Evolutionary conservation across 2,888 invertebrate genomes (phyloP).

Genomic region (Thyatira batis): DNA sequence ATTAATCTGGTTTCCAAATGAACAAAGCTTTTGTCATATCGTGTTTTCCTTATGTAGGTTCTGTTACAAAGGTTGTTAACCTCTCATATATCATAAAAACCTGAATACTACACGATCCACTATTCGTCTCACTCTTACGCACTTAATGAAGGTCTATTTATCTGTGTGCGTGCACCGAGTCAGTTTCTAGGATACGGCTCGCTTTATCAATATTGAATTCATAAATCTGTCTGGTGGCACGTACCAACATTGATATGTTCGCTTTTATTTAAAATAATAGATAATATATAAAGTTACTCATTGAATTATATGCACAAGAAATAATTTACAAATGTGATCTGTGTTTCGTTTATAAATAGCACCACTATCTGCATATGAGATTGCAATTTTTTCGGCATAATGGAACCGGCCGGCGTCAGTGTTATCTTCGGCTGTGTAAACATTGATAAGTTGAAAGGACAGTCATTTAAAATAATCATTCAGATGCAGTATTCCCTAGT

Average conservation of each 20-base stretch:
- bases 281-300: neutral
- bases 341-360: neutral
- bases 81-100: neutral
- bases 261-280: too few species aligned
- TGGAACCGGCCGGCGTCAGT: neutral
- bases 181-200: neutral
- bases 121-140: neutral
- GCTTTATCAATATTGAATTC: slow-evolving; percentile 1
- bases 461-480: neutral
- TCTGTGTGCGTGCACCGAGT: neutral
- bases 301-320: neutral
- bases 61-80: neutral
- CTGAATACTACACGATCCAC: neutral
- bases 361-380: neutral
- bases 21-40: neutral
- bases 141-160: neutral
- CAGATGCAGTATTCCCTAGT: too few species aligned
- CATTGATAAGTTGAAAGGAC: neutral
- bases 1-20: neutral
- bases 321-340: neutral
- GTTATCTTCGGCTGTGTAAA: neutral
- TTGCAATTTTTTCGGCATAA: neutral
- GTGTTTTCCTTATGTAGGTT: neutral
- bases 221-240: slow-evolving; percentile 1
- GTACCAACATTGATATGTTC: neutral